Conservation (phyloP, 2,888 invertebrate species). For the Trissonchulus latispiculum region DNA sequence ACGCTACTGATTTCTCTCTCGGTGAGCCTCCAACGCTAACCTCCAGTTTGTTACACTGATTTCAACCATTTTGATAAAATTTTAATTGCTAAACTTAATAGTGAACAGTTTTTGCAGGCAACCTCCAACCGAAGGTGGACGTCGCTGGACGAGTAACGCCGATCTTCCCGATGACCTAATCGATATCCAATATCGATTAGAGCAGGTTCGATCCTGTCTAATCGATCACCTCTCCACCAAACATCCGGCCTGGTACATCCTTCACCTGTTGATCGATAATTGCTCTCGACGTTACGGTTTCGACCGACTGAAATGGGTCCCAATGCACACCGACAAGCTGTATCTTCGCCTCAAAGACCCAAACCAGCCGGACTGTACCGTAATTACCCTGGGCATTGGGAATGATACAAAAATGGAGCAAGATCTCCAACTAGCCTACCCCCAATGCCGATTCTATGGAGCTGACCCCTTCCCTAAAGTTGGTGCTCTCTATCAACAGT, state of each 20-base stretch:
- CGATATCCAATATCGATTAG: background rate
- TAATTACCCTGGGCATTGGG: conserved; percentile 19
- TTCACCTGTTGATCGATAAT: background rate
- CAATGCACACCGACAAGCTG: background rate
- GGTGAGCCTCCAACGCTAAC: too few species aligned
- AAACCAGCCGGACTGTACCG: background rate
- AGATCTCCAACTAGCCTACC: conserved; percentile 16
- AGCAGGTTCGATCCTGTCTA: background rate
- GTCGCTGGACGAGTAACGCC: too few species aligned
- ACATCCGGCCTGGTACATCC: background rate
- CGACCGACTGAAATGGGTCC: background rate
- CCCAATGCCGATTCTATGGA: conserved; percentile 22
- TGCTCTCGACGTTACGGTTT: background rate
- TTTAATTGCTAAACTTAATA: too few species aligned
- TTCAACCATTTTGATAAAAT: too few species aligned
- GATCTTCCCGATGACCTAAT: background rate
- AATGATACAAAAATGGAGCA: conserved; percentile 17
- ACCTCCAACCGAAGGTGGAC: too few species aligned
- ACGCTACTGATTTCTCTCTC: too few species aligned
- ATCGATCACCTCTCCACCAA: background rate
- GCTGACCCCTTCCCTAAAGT: conserved; percentile 21
- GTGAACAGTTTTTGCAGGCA: too few species aligned
- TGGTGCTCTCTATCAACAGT: conserved; percentile 6
- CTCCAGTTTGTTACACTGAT: too few species aligned
- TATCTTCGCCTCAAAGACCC: background rate